Evolutionary conservation across 2,113 vertebrate genomes (phyloP), one percentile per base, ranked within the genome.

Genomic region (Lates calcarifer): DNA sequence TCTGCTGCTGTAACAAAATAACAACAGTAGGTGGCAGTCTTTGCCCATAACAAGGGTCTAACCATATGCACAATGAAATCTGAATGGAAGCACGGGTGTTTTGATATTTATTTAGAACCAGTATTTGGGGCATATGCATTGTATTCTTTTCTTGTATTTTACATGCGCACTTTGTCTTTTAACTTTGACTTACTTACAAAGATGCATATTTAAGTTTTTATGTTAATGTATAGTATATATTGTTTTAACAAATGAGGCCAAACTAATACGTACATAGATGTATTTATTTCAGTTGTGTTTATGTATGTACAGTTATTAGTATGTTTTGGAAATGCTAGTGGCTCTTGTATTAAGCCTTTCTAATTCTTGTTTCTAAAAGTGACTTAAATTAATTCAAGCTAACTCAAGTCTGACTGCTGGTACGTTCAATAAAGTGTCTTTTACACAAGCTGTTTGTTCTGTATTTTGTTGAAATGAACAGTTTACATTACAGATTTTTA

Each of bases 241-340:
- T 82, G 57, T 91, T 91, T 92, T 83, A 89, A 90, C 84, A 88
- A 79, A 85, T 82, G 83, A 90, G 81, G 87, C 87, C 86, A 91
- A 92, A 91, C 89, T 92, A 92, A 93, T 86, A 62, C 76, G 53
- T 86, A 83, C 79, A 90, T 92, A 88, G 89, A 87, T 91, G 84
- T 95, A 93, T 93, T 94, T 94, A 94, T 94, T 92, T 93, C 69
- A 58, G 78, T 88, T 81, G 63, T 84, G 71, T 92, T 89, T 24
- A 81, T 87, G 71, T 90, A 82, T 91, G 83, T 91, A 89, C 78
- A 92, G 86, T 79, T 74, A 74, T 60, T 69, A 56, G 45, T 85
- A 67, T 76, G 73, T 87, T 88, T 87, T 79, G 88, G 77, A 89
- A 89, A 89, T 91, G 78, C 84, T 89, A 85, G 91, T 88, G 81